Percentiles rank a stretch among this genome's conserved stretches.
These are phyloP conservation scores for Charadrius vociferus DNA, from an alignment of 2,113 vertebrate genomes.

Conservation along the genomic window DNA sequence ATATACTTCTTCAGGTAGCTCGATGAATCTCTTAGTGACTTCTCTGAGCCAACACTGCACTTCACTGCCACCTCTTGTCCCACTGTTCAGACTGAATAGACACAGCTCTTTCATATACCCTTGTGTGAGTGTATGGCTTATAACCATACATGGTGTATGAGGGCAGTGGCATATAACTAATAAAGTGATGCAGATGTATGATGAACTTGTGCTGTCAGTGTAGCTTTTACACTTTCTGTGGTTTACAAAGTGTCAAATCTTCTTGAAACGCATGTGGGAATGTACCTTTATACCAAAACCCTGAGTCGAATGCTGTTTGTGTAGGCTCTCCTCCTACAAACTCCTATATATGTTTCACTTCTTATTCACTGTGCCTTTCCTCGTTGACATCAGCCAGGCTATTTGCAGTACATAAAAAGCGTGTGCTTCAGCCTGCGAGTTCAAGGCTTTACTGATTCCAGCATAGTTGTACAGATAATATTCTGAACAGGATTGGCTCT, in stretches of 20 bases:
- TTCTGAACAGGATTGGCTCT: background rate
- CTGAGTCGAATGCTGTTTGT: background rate
- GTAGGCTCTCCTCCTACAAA: background rate
- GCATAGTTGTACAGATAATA: background rate
- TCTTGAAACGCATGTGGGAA: background rate
- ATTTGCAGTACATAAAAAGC: background rate
- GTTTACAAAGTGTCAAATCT: background rate
- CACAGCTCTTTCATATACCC: background rate
- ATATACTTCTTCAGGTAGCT: background rate
- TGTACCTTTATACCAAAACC: background rate
- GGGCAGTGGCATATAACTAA: background rate
- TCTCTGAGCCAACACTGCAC: background rate
- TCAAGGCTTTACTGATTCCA: background rate
- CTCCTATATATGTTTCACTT: background rate
- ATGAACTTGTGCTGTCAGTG: background rate
- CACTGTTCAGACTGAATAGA: background rate
- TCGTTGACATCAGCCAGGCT: background rate
- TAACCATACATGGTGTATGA: background rate
- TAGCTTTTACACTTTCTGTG: background rate
- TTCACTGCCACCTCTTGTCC: background rate
- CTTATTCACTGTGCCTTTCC: background rate
- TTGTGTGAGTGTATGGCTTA: background rate
- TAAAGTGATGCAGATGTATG: background rate
- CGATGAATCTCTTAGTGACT: background rate
- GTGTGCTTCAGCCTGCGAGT: background rate